Base-by-base conservation (phyloP, 2,113 vertebrate genomes). In the Hypanus sabinus region DNA sequence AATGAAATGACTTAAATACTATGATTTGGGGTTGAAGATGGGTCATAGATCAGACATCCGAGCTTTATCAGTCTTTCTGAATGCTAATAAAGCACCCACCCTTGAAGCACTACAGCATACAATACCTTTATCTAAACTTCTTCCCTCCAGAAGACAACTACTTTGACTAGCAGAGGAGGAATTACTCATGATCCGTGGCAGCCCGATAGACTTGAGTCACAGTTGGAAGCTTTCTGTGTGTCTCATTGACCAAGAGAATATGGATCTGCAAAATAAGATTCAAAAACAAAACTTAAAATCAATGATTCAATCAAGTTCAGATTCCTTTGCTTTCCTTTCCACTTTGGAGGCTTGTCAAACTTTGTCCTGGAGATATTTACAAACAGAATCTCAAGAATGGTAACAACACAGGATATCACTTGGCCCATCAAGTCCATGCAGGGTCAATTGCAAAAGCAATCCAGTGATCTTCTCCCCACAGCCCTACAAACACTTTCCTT, bases 91-190 rank as follows among this genome's bases (percentile, higher is more conserved):
- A n/a, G 3, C 57, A 16, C 14, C 60, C 30, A 60, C n/a, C 14
- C 85, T 12, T 36, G n/a, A 60, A 87, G 3, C 85, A 65, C 85
- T 3, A 65, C 46, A 0, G 60, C 20, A 33, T 90, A 65, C 85
- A 65, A 90, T 93, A 93, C 90, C 90, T 93, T 93, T 93, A 36
- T 93, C 90, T 71, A 93, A 93, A 73, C 65, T 71, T 46, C 90
- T 93, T 71, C 90, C 90, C 22, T 93, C 90, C 68, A 93, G 90
- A 57, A 85, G 36, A 93, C 65, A 71, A 68, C 90, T 73, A 93
- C 33, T 93, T 33, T 93, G 90, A 73, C 68, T 24, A 73, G 36
- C 65, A 10, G 18, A 70, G 36, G 33, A 18, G 68, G 65, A 93
- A 93, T 71, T 71, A 70, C 68, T 93, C 90, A 93, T 93, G 20